Evolutionary conservation across 2,888 invertebrate genomes (phyloP).

Genomic region (Hofmannophila pseudospretella): DNA sequence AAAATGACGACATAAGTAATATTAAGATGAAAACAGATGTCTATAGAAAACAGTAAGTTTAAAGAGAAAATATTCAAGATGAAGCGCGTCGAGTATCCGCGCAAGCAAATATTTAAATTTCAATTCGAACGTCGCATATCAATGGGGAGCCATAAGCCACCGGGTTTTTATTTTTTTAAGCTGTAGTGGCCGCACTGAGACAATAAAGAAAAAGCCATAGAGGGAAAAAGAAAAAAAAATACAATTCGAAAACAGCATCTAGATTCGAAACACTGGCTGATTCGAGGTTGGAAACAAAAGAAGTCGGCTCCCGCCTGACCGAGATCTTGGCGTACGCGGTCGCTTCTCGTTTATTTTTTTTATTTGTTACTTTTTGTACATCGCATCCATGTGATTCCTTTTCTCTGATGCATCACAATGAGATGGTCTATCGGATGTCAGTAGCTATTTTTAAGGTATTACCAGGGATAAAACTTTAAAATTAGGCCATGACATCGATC

Average conservation of each 20-base stretch:
- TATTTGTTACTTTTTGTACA: slow-evolving; percentile 49
- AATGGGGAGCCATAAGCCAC: slow-evolving; percentile 78
- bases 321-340: slow-evolving; percentile 71
- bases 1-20: no score
- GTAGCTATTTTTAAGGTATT: slow-evolving; percentile 61
- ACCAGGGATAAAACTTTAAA: no score
- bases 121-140: slow-evolving; percentile 77
- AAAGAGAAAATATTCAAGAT: slow-evolving; percentile 63
- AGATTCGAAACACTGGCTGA: slow-evolving; percentile 76
- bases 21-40: slow-evolving; percentile 63
- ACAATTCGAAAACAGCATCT: slow-evolving; percentile 67
- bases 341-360: slow-evolving; percentile 57
- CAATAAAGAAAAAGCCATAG: slow-evolving; percentile 73
- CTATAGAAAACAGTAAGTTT: no score
- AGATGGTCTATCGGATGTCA: slow-evolving; percentile 66
- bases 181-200: slow-evolving; percentile 62
- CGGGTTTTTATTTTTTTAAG: slow-evolving; percentile 62
- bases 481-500: no score
- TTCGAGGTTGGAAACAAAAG: slow-evolving; percentile 75
- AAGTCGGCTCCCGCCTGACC: slow-evolving; percentile 73
- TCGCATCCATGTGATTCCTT: slow-evolving; percentile 70
- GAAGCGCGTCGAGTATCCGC: slow-evolving; percentile 61
- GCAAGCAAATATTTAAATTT: slow-evolving; percentile 77
- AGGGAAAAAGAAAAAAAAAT: slow-evolving; percentile 54
- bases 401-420: slow-evolving; percentile 72